Evolutionary conservation across 2,797 vertebrate genomes (phyloP).

Genomic region (Apogon hyalosoma): DNA sequence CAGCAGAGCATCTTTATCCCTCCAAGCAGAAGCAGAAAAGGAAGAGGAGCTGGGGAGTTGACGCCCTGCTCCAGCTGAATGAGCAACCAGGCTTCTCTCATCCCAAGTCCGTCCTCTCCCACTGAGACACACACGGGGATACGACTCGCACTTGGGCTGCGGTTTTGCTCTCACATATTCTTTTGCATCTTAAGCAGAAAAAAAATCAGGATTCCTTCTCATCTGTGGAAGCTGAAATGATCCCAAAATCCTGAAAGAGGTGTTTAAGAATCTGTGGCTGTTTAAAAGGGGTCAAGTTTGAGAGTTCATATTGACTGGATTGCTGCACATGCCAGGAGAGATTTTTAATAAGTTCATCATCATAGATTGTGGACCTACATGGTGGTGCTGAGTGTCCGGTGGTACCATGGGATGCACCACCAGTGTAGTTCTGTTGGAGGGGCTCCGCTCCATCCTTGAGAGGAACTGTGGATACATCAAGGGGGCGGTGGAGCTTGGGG

Average conservation of each 20-base stretch:
- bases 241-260: background rate
- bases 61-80: slow-evolving; percentile 76
- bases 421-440: slow-evolving; percentile 92
- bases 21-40: slow-evolving; percentile 35
- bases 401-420: slow-evolving; percentile 94
- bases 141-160: slow-evolving; percentile 14
- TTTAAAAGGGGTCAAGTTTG: slow-evolving; percentile 11
- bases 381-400: slow-evolving; percentile 65
- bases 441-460: slow-evolving; percentile 90
- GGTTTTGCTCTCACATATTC: slow-evolving; percentile 17
- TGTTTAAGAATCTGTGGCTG: background rate
- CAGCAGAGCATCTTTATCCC: slow-evolving; percentile 56
- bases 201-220: background rate
- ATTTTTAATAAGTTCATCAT: background rate
- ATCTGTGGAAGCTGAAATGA: slow-evolving; percentile 2
- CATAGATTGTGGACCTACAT: slow-evolving; percentile 58
- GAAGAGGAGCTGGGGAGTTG: slow-evolving; percentile 62
- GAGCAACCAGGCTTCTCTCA: slow-evolving; percentile 67
- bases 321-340: slow-evolving; percentile 9
- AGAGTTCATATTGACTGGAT: slow-evolving; percentile 18
- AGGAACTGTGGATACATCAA: slow-evolving; percentile 94
- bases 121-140: slow-evolving; percentile 43
- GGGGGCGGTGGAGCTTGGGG: slow-evolving; percentile 86
- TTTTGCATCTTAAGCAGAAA: slow-evolving; percentile 1
- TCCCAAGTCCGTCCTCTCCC: slow-evolving; percentile 52